Conservation (phyloP, 1,140 invertebrate genomes). For the Zaprionus ornatus region DNA sequence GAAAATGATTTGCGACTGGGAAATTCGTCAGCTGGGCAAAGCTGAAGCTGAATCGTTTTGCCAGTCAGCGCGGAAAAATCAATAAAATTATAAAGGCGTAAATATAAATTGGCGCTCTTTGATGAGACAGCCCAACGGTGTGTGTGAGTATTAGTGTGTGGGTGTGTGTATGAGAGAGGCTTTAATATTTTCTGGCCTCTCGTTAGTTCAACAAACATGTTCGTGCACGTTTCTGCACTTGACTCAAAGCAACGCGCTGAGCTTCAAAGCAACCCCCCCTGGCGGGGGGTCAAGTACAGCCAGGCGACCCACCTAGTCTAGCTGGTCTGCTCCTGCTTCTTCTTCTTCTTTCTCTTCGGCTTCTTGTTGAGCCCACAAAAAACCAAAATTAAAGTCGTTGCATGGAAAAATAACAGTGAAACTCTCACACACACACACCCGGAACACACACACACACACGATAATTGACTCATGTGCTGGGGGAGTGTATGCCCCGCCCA, state of each 20-base stretch:
- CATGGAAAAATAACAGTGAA: constrained; percentile 58
- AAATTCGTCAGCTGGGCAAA: constrained; percentile 64
- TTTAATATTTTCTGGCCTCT: constrained; percentile 30
- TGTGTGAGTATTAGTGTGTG: constrained; percentile 6
- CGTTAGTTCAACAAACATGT: constrained; percentile 66
- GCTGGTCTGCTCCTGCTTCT: constrained; percentile 28
- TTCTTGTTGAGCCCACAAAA: constrained; percentile 34
- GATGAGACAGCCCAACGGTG: constrained; percentile 23
- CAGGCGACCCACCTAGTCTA: constrained; percentile 60
- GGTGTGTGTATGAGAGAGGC: constrained; percentile 6
- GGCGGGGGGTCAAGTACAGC: constrained; percentile 68
- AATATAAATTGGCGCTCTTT: constrained; percentile 62
- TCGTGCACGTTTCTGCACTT: constrained; percentile 79
- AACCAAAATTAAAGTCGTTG: constrained; percentile 74
- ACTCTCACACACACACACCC: constrained; percentile 7
- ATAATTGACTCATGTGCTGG: constrained; percentile 75
- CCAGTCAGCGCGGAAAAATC: constrained; percentile 68
- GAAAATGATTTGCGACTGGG: constrained; percentile 62
- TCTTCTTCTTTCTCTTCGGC: not conserved
- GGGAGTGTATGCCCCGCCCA: constrained; percentile 5
- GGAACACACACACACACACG: constrained; percentile 34
- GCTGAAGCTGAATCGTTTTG: constrained; percentile 32
- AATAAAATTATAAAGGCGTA: constrained; percentile 80
- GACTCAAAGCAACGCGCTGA: constrained; percentile 45
- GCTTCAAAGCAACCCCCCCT: constrained; percentile 59